A percentile compares a stretch with the other conserved stretches of the same genome.
Conservation (phyloP, 2,888 invertebrate genomes). For the Altica lythri region DNA sequence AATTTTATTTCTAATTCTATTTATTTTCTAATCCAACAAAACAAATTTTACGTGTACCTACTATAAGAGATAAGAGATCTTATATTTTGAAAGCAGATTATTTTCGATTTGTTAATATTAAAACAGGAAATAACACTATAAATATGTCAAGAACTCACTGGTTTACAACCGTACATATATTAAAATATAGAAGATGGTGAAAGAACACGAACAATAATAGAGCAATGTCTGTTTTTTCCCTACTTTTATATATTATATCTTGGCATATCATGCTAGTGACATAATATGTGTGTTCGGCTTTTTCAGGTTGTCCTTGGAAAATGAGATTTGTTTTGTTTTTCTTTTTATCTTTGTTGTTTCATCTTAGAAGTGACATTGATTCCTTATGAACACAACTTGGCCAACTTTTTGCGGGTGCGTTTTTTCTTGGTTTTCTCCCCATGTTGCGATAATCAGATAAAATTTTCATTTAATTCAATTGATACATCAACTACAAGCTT, state of each 20-base stretch:
- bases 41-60: no score
- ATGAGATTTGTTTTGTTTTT: constrained; percentile 2
- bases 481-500: no score
- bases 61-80: no score
- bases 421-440: neutral
- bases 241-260: neutral
- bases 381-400: neutral
- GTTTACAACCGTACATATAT: neutral
- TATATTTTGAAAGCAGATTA: no score
- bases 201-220: no score
- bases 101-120: no score
- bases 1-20: no score
- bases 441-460: neutral
- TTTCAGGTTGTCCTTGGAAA: neutral
- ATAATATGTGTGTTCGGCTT: constrained; percentile 1
- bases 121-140: no score
- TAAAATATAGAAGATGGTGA: no score
- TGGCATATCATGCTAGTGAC: constrained; percentile 1
- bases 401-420: neutral
- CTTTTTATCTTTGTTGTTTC: neutral
- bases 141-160: no score
- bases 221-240: neutral
- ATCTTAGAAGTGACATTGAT: neutral
- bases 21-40: no score
- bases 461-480: no score